Percentiles rank a stretch among this genome's conserved stretches.
Conservation (phyloP, 1,140 invertebrate genomes). For the Triops cancriformis region DNA sequence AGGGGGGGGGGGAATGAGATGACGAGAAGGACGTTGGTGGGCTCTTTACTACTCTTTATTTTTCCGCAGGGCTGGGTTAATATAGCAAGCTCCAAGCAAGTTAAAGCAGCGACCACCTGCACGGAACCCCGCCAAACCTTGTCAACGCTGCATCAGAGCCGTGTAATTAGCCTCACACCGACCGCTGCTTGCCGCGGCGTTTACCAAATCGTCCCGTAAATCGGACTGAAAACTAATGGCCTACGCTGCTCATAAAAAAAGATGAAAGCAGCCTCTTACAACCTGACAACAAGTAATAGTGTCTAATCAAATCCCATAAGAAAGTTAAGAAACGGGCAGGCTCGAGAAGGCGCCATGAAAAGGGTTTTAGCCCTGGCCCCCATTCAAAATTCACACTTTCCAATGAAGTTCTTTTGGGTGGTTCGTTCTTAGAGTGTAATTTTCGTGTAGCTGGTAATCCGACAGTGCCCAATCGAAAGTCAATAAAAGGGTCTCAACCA, state of each 20-base stretch:
- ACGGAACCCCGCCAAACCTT: slow-evolving; percentile 8
- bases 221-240: neutral
- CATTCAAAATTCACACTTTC: neutral
- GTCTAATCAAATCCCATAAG: neutral
- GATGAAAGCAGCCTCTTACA: neutral
- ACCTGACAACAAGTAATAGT: neutral
- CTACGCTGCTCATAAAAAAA: neutral
- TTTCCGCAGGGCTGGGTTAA: neutral
- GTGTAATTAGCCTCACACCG: slow-evolving; percentile 10
- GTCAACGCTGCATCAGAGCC: slow-evolving; percentile 12
- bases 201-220: neutral
- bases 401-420: neutral
- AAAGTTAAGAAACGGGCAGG: neutral
- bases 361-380: too few species aligned
- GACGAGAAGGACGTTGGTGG: slow-evolving; percentile 4
- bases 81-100: neutral
- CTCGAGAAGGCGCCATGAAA: too few species aligned
- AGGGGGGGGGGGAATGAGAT: neutral
- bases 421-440: neutral
- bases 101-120: slow-evolving; percentile 9
- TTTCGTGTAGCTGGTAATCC: neutral
- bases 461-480: slow-evolving; percentile 3
- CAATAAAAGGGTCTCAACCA: neutral
- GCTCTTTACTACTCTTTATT: neutral
- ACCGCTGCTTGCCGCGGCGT: slow-evolving; percentile 1